These are phyloP conservation scores for Acleris holmiana DNA, from an alignment of 2,888 invertebrate species.

Conservation along the genomic window DNA sequence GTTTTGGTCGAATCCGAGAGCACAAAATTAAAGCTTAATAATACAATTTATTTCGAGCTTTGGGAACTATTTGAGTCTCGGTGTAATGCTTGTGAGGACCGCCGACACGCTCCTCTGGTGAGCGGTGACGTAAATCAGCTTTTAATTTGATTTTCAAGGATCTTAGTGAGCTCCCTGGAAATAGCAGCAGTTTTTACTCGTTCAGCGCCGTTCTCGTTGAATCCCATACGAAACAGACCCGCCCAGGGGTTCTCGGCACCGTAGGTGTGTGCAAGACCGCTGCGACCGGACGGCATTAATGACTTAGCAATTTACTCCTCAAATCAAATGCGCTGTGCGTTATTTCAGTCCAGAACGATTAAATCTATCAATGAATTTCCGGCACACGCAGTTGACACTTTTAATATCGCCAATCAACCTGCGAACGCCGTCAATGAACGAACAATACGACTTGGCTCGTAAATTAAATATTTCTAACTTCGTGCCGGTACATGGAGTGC, in stretches of 20 bases:
- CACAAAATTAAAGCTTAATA: neutral
- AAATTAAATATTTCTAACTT: conserved; percentile 75
- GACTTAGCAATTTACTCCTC: conserved; percentile 78
- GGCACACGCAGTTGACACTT: conserved; percentile 79
- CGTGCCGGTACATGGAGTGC: conserved; percentile 49
- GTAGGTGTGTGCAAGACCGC: conserved; percentile 49
- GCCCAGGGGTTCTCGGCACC: too few relatives aligned
- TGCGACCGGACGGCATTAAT: conserved; percentile 80
- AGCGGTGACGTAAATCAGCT: conserved; percentile 54
- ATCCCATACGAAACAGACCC: too few relatives aligned
- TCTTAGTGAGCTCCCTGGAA: conserved; percentile 59
- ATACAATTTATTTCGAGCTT: conserved; percentile 13
- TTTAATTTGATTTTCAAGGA: conserved; percentile 62
- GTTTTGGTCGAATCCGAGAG: too few relatives aligned
- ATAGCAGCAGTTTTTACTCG: conserved; percentile 69
- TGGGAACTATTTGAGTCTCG: conserved; percentile 12
- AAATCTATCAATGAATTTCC: conserved; percentile 84
- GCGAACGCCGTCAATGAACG: conserved; percentile 77
- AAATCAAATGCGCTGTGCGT: conserved; percentile 72
- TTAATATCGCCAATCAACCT: conserved; percentile 80
- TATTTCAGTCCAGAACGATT: conserved; percentile 78
- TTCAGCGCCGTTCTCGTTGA: too few relatives aligned
- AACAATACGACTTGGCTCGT: conserved; percentile 77
- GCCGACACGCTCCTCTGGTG: conserved; percentile 16
- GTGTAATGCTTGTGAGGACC: conserved; percentile 6